Evolutionary conservation across 1,140 invertebrate species (phyloP), one percentile per base, ranked within the genome.

Genomic region (Schlechtendalia chinensis): DNA sequence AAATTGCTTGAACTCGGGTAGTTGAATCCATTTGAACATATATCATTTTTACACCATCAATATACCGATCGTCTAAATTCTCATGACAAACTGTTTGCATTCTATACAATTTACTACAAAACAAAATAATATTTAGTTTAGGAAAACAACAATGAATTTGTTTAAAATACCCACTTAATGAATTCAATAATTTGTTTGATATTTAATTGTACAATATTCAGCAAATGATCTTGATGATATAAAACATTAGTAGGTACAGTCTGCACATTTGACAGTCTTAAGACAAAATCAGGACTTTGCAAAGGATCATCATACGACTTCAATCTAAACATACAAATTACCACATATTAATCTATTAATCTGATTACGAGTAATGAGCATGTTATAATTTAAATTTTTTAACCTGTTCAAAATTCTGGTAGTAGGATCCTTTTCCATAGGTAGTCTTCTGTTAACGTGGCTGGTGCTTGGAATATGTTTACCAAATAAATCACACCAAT

Each of bases 301-400:
- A 88, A 82, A 5, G 89, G 88, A 79, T 86, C 85, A 61, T 93
- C 92, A 81, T 93, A 92, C 12, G 88, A 88, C 3, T 84, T 86
- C 11, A 94, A 84, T 58, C 84, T 84, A 69, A 58, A 82, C 80
- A 54, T 54, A 67, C 29, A 81, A 45, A 58, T 17, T 32, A 1
- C 14, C 1, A 11, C 24, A 29, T 1, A 54, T 16, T 12, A 81
- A 58, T 24, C 22, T 50, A 27, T n/a, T n/a, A n/a, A n/a, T n/a
- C n/a, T n/a, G n/a, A n/a, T n/a, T 19, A 8, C 17, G 12, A 50
- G 45, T 27, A 71, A 17, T 50, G 22, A 50, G 0, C 29, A 81
- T n/a, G 24, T 24, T 14, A 24, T n/a, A 67, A 53, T 50, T 54
- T 17, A 14, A 24, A 71, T 54, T 53, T 4, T 84, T 86, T 8